Evolutionary conservation across 2,888 invertebrate genomes (phyloP).

Genomic region (Ischnus inquisitorius): DNA sequence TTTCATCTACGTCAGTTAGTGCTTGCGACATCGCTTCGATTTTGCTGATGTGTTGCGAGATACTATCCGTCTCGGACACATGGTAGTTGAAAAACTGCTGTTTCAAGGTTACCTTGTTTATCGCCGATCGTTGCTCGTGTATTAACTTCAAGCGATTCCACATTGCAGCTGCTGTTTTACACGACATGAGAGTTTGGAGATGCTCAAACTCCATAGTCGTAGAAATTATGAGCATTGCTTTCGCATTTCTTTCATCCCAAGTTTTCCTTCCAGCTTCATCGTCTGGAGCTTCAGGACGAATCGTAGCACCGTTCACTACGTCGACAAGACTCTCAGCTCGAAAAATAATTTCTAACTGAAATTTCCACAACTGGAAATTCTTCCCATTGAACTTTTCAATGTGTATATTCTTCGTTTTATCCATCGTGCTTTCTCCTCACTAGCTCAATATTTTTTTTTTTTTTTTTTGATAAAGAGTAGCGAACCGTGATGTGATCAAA

Average conservation of each 20-base stretch:
- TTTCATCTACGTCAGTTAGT: slow-evolving; percentile 5
- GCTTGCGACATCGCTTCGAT: slow-evolving; percentile 36
- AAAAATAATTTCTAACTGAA: slow-evolving; percentile 27
- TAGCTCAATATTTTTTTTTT: neutral
- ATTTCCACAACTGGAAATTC: slow-evolving; percentile 39
- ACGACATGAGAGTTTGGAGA: neutral
- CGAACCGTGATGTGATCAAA: neutral
- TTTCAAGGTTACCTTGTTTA: slow-evolving; percentile 20
- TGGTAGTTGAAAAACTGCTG: slow-evolving; percentile 22
- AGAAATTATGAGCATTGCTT: slow-evolving; percentile 24
- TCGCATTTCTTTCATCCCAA: slow-evolving; percentile 21
- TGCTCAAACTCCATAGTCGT: slow-evolving; percentile 23
- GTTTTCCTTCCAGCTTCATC: neutral
- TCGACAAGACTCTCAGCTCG: neutral
- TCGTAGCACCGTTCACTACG: neutral
- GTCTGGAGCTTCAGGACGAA: neutral
- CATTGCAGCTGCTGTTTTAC: slow-evolving; percentile 5
- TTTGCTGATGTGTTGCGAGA: slow-evolving; percentile 35
- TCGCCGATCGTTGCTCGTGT: neutral
- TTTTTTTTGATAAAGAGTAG: too few species aligned
- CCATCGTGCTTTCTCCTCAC: neutral
- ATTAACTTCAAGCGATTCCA: slow-evolving; percentile 17
- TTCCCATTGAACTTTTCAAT: slow-evolving; percentile 37
- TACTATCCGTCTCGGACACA: slow-evolving; percentile 15
- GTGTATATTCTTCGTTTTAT: neutral